These are phyloP conservation scores for Nasonia giraulti DNA, from an alignment of 1,140 invertebrate species.

Conservation along the genomic window DNA sequence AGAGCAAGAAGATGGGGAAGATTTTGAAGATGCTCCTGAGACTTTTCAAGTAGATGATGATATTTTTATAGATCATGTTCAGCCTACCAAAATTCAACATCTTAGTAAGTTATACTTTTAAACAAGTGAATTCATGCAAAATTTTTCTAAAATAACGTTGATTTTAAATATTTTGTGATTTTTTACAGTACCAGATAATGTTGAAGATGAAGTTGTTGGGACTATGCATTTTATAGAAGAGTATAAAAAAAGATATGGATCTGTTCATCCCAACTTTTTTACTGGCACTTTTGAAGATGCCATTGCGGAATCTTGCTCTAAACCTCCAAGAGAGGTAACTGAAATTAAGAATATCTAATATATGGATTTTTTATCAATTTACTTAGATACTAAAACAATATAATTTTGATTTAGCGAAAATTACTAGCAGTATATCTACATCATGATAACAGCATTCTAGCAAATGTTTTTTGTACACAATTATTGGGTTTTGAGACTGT, in stretches of 20 bases:
- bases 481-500: conserved; percentile 92
- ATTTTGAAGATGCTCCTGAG: conserved; percentile 89
- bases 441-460: conserved; percentile 93
- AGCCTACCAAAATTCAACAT: conserved; percentile 82
- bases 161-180: conserved; percentile 47
- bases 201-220: conserved; percentile 89
- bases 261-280: conserved; percentile 91
- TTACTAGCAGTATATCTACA: conserved; percentile 95
- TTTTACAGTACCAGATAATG: conserved; percentile 87
- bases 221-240: conserved; percentile 90
- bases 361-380: conserved; percentile 19
- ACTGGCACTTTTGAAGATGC: conserved; percentile 92
- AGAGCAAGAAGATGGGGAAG: conserved; percentile 90
- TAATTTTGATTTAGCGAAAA: conserved; percentile 83
- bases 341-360: conserved; percentile 21
- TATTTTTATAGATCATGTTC: conserved; percentile 86
- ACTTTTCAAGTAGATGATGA: conserved; percentile 89
- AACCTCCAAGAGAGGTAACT: conserved; percentile 89
- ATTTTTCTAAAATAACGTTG: background rate
- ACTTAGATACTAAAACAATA: conserved; percentile 32
- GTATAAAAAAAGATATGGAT: conserved; percentile 87
- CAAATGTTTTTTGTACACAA: conserved; percentile 97
- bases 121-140: background rate
- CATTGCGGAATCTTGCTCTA: conserved; percentile 88
- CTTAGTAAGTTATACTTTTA: conserved; percentile 80